Base-by-base conservation (phyloP, 2,888 invertebrate genomes). In the Ennomos fuscantarius region DNA sequence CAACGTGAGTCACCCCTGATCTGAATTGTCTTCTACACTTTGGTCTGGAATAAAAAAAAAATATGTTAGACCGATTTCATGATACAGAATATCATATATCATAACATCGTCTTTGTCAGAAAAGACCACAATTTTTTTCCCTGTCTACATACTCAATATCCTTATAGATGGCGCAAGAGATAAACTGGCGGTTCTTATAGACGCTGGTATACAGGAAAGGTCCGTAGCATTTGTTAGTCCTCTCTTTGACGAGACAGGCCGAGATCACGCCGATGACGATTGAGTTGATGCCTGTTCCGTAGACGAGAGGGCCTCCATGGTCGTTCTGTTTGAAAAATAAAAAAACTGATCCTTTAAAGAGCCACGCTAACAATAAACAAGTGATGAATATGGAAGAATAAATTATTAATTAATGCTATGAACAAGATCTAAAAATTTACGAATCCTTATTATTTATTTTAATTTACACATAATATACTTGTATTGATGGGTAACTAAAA, bases 161-260 rank as follows among this genome's bases (percentile, higher is more conserved):
- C 62, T 90, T 90, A 48, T 78, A 86, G 34, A 90, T 83, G 24
- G 89, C 79, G 53, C 89, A 90, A 0, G 86, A 86, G 15, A 90
- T 86, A 50, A 89, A 87, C 67, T 87, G 86, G 8, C 87, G 72
- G 59, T 90, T 89, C 63, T 87, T 89, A 48, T 69, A 90, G 48
- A 90, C 62, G 65, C 88, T 89, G 33, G 89, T 90, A 57, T 89
- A 89, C 0, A 90, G 78, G 73, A 89, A 90, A 0, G 89, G 89
- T 0, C 89, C 89, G 62, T 88, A 86, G 66, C 89, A 90, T 59
- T 87, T 87, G 62, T 88, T 88, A 11, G 74, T 70, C 5, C 85
- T 72, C 61, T 88, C 89, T 53, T 87, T 87, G 9, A 88, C 87
- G 8, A 87, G 81, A 42, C 88, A 89, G 0, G 89, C 89, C 0